Base-by-base conservation (phyloP, 1,140 invertebrate species). In the Amphibalanus amphitrite region DNA sequence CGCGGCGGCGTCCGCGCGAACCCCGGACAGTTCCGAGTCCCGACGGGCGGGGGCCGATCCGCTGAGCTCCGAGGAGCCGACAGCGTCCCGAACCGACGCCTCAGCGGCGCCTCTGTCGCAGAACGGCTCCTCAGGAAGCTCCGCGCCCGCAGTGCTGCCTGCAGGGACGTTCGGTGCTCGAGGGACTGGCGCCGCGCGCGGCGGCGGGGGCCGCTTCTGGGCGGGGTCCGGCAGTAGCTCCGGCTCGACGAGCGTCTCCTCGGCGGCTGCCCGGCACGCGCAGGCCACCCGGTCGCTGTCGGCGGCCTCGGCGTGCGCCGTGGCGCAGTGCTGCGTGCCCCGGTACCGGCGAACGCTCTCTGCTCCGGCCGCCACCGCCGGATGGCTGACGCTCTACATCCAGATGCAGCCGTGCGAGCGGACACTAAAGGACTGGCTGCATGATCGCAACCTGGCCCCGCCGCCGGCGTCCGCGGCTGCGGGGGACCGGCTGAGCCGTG, bases 401-500 rank as follows among this genome's bases (percentile, higher is more conserved):
- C 90, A 92, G 80, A 92, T 92, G 90, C 85, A 89, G 59, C 83
- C 88, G 29, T 91, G 90, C 78, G 84, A 88, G 74, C 82, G 85
- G 74, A 91, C 89, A 1, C 79, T 92, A 28, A 83, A 86, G 70
- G 82, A 88, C 29, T 91, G 89, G 88, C 74, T 92, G 29, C 83
- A 86, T 64, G 79, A 84, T 67, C 82, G 89, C 71, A 87, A 86
- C 73, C 64, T 10, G 64, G 20, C 64, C 10, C 64, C 20, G 64
- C 64, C 64, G 64, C 64, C 64, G 64, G 38, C n/a, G n/a, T n/a
- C n/a, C n/a, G n/a, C n/a, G n/a, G n/a, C n/a, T n/a, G n/a, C n/a
- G n/a, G n/a, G n/a, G n/a, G n/a, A n/a, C n/a, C n/a, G n/a, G n/a
- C n/a, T n/a, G n/a, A n/a, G n/a, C n/a, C n/a, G n/a, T n/a, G n/a